Evolutionary conservation across 2,888 invertebrate genomes (phyloP).

Genomic region (Amiota minor): DNA sequence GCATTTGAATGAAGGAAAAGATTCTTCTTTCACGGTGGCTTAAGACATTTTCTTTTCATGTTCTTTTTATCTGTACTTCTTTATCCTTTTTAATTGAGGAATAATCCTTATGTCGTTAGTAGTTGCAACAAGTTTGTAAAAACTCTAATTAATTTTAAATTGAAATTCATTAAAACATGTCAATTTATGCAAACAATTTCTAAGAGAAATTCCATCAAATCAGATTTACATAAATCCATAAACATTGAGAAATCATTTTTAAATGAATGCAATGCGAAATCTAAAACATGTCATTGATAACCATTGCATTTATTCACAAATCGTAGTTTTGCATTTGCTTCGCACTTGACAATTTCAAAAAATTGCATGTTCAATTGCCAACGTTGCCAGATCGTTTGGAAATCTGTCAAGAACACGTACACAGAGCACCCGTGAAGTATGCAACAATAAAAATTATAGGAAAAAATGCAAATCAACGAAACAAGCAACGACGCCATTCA

Average conservation of each 20-base stretch:
- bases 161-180: no score
- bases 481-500: no score
- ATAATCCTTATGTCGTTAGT: no score
- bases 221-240: not conserved
- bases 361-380: conserved; percentile 4
- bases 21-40: not conserved
- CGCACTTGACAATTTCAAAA: conserved; percentile 12
- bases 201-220: no score
- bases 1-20: conserved; percentile 56
- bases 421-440: not conserved
- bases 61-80: no score
- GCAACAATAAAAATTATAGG: not conserved
- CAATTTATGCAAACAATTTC: no score
- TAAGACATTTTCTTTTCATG: no score
- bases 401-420: conserved; percentile 16
- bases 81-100: no score
- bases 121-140: no score
- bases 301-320: not conserved
- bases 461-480: no score
- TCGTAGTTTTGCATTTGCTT: conserved; percentile 1
- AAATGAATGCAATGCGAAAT: not conserved
- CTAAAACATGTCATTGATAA: no score
- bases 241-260: conserved; percentile 7
- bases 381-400: conserved; percentile 43
- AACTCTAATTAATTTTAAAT: no score